Percentiles rank a stretch among this genome's conserved stretches.
phyloP scores from a whole-genome alignment of 1,140 invertebrate genomes.

The Aethina tumida region DNA sequence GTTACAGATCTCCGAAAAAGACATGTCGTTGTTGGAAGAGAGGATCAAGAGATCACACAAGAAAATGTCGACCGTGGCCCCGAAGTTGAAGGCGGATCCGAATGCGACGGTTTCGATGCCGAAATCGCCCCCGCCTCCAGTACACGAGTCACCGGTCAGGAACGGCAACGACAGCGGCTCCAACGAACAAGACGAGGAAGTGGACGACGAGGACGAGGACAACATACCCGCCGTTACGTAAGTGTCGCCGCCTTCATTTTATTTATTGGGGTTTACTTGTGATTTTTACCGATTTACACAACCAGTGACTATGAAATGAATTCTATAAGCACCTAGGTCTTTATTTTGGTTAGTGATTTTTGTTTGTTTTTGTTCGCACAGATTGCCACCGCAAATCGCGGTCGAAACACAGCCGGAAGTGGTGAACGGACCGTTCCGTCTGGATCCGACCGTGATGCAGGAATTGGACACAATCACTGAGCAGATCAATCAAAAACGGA shows the following conservation, averaged over 20 bases:
- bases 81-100: slow-evolving; percentile 9
- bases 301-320: neutral
- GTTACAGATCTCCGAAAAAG: slow-evolving; percentile 82
- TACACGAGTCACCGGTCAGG: slow-evolving; percentile 5
- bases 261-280: slow-evolving; percentile 2
- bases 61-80: slow-evolving; percentile 13
- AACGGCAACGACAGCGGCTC: slow-evolving; percentile 2
- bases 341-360: too few relatives aligned
- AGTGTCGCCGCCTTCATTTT: slow-evolving; percentile 6
- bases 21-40: slow-evolving; percentile 87
- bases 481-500: slow-evolving; percentile 17
- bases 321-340: slow-evolving; percentile 4
- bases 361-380: slow-evolving; percentile 12
- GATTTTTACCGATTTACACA: slow-evolving; percentile 10
- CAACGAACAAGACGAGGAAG: slow-evolving; percentile 16
- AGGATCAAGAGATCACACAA: slow-evolving; percentile 83
- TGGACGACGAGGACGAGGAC: slow-evolving; percentile 22
- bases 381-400: slow-evolving; percentile 24
- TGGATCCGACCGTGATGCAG: slow-evolving; percentile 57
- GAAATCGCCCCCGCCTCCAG: slow-evolving; percentile 3
- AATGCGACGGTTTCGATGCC: slow-evolving; percentile 4
- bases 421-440: slow-evolving; percentile 54
- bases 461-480: slow-evolving; percentile 40
- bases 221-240: slow-evolving; percentile 22
- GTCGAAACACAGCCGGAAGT: slow-evolving; percentile 33